Percentiles rank a stretch among this genome's conserved stretches.
phyloP scores from a whole-genome alignment of 2,113 vertebrate genomes.

The Oreochromis niloticus region DNA sequence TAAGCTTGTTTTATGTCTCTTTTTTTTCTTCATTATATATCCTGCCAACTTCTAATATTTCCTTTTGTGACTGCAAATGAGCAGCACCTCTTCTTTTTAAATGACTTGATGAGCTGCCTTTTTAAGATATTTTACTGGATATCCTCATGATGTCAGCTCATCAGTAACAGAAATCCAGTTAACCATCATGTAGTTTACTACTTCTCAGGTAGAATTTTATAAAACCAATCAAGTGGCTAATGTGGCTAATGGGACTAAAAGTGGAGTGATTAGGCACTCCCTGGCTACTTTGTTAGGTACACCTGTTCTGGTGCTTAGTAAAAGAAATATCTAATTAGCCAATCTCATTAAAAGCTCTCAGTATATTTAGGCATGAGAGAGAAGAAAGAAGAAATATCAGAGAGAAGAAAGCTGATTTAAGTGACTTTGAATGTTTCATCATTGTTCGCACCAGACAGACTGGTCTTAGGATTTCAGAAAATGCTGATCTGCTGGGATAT shows the following conservation, averaged over 20 bases:
- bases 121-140: neutral
- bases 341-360: neutral
- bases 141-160: neutral
- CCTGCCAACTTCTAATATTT: neutral
- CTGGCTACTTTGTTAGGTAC: neutral
- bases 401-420: neutral
- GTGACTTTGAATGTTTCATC: neutral
- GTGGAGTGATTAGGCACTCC: neutral
- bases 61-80: neutral
- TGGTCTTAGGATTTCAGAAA: neutral
- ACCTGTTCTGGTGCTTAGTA: neutral
- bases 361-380: neutral
- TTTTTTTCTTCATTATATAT: neutral
- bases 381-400: neutral
- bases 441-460: neutral
- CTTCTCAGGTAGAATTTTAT: neutral
- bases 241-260: accelerated
- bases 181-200: neutral
- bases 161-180: neutral
- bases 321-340: neutral
- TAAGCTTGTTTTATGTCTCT: neutral
- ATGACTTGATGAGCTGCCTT: neutral
- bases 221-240: neutral
- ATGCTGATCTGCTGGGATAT: neutral
- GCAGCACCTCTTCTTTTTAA: neutral